Percentiles rank a stretch among this genome's conserved stretches.
phyloP scores from a whole-genome alignment of 1,140 invertebrate genomes.

The Diabrotica undecimpunctata region DNA sequence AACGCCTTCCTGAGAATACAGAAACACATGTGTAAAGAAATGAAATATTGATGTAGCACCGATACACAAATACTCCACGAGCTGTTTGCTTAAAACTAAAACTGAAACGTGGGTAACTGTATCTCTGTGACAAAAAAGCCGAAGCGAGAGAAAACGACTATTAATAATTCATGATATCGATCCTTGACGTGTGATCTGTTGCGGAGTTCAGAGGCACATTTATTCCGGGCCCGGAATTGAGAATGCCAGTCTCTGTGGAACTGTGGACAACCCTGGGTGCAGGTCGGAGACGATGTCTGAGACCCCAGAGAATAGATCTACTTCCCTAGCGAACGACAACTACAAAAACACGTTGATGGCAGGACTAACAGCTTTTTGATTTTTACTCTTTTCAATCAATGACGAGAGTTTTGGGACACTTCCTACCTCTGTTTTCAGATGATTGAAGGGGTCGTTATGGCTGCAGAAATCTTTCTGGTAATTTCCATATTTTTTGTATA shows the following conservation, averaged over 20 bases:
- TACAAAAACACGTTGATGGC: conserved; percentile 2
- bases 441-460: too few species aligned
- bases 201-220: not conserved
- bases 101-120: conserved; percentile 1
- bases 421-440: not conserved
- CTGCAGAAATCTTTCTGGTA: too few species aligned
- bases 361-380: conserved; percentile 2
- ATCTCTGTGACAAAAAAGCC: not conserved
- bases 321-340: not conserved
- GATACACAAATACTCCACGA: conserved; percentile 2
- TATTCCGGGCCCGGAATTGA: not conserved
- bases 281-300: conserved; percentile 1
- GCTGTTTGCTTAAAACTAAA: conserved; percentile 2
- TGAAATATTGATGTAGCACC: not conserved
- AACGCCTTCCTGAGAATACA: not conserved
- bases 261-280: conserved; percentile 1
- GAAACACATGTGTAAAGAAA: not conserved
- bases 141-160: not conserved
- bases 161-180: conserved; percentile 3
- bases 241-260: not conserved
- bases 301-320: not conserved
- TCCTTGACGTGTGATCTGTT: conserved; percentile 1
- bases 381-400: conserved; percentile 3
- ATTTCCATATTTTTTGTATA: too few species aligned
- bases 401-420: not conserved